Base-by-base conservation (phyloP, 2,113 vertebrate genomes). In the Delphinus delphis region DNA sequence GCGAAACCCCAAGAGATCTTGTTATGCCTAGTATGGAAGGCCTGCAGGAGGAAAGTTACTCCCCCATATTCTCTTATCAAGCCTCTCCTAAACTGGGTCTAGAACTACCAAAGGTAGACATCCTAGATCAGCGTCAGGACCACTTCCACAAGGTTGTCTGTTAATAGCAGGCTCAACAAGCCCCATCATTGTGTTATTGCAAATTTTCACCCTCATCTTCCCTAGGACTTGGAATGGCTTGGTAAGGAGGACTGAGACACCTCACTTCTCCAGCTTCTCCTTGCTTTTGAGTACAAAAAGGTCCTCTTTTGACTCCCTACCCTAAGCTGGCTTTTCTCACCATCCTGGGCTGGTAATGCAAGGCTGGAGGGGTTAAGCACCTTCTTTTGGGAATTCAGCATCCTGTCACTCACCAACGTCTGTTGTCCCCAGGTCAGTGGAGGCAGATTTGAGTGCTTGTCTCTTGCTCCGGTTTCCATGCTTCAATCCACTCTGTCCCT, bases 391-490 rank as follows among this genome's bases (percentile, higher is more conserved):
- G 55, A 67, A 65, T 70, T 44, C 58, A 26, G 89, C 28, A 81
- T n/a, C 11, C 23, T 41, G 74, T 65, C 90, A 99, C 99, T 99
- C 98, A 99, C 99, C 99, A 97, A 99, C 99, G 17, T 99, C 99
- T 84, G 99, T 99, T 6, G 99, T 99, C 93, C 99, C 99, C 23
- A 99, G 99, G 98, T 99, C 99, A 68, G 99, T 99, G 31, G 99
- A 99, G 47, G 99, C 99, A 26, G 99, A 99, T 97, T 99, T 99
- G 79, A 99, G 99, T 68, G 99, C 99, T 98, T 99, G 99, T 87
- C 99, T 99, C 97, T 99, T 99, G 97, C 99, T 99, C 88, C 99
- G 98, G 95, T 99, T 99, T 31, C 99, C 99, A 0, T 99, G 99
- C 93, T 99, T 99, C 98, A 99, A 99, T 86, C 99, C 99, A 60